Percentiles rank a stretch among this genome's conserved stretches.
Evolutionary conservation across 2,113 vertebrate species (phyloP).

Genomic region (Xiphophorus maculatus): DNA sequence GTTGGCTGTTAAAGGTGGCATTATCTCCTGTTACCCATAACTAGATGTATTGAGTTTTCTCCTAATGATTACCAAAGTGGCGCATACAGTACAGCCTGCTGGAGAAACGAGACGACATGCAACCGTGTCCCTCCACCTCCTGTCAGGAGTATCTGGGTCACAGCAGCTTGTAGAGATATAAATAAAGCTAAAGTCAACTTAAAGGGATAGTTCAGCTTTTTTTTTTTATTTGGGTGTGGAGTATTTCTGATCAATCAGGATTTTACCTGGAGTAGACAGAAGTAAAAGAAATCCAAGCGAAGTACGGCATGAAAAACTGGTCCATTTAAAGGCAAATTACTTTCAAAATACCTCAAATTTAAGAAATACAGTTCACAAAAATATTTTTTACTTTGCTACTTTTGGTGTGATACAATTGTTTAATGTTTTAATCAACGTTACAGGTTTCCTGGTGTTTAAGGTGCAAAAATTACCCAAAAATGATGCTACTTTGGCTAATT

Average conservation of each 20-base stretch:
- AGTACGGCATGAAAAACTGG: neutral
- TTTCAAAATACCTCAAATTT: neutral
- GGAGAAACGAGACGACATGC: constrained; percentile 33
- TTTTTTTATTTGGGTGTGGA: neutral
- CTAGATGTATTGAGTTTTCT: constrained; percentile 65
- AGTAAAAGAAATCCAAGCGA: neutral
- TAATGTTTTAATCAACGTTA: too few relatives aligned
- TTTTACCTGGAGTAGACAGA: neutral
- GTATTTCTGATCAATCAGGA: neutral
- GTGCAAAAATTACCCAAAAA: too few relatives aligned
- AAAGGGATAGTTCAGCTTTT: constrained; percentile 2
- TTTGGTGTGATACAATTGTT: too few relatives aligned
- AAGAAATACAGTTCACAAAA: neutral
- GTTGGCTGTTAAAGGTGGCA: constrained; percentile 58
- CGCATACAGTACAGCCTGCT: constrained; percentile 27
- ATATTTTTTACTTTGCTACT: too few relatives aligned
- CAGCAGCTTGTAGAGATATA: neutral
- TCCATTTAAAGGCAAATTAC: neutral
- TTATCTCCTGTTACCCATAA: constrained; percentile 71
- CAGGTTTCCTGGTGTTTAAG: too few relatives aligned
- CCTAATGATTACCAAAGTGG: constrained; percentile 50
- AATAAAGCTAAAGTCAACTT: constrained; percentile 24
- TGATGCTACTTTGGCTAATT: too few relatives aligned
- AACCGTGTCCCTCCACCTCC: constrained; percentile 26
- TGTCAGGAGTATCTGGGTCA: constrained; percentile 44